Percentiles rank a stretch among this genome's conserved stretches.
phyloP scores from a whole-genome alignment of 2,888 invertebrate species.

The Iphiclides podalirius region DNA sequence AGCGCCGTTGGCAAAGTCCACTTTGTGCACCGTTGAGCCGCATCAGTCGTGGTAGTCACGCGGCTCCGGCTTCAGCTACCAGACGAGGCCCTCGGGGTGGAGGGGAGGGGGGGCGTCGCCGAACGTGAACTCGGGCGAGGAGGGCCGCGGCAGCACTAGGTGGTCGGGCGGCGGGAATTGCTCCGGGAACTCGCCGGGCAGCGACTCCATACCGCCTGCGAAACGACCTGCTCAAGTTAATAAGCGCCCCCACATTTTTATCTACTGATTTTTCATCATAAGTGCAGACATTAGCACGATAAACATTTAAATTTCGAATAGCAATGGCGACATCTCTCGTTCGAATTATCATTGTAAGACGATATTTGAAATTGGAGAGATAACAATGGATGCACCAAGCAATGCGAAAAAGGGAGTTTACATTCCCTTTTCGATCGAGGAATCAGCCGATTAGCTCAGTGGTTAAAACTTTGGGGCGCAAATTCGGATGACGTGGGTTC shows the following conservation, averaged over 20 bases:
- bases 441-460: too few species aligned
- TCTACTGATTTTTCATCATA: too few species aligned
- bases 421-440: too few species aligned
- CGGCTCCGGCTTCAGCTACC: conserved; percentile 82
- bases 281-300: too few species aligned
- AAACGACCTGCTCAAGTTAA: conserved; percentile 88
- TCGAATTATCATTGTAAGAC: too few species aligned
- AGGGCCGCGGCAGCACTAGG: conserved; percentile 85
- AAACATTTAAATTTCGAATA: too few species aligned
- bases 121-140: conserved; percentile 87
- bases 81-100: conserved; percentile 75
- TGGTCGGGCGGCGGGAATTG: conserved; percentile 83
- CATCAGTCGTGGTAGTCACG: conserved; percentile 80
- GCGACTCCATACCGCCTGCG: conserved; percentile 84
- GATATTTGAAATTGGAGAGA: too few species aligned
- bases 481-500: too few species aligned
- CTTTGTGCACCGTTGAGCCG: conserved; percentile 73
- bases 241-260: conserved; percentile 47
- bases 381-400: too few species aligned
- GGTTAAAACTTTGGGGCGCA: too few species aligned
- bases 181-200: conserved; percentile 72
- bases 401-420: too few species aligned
- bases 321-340: too few species aligned
- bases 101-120: conserved; percentile 74
- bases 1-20: conserved; percentile 62